A percentile compares a stretch with the other conserved stretches of the same genome.
phyloP scores from a whole-genome alignment of 2,888 invertebrate genomes.

The Morpho achilles region DNA sequence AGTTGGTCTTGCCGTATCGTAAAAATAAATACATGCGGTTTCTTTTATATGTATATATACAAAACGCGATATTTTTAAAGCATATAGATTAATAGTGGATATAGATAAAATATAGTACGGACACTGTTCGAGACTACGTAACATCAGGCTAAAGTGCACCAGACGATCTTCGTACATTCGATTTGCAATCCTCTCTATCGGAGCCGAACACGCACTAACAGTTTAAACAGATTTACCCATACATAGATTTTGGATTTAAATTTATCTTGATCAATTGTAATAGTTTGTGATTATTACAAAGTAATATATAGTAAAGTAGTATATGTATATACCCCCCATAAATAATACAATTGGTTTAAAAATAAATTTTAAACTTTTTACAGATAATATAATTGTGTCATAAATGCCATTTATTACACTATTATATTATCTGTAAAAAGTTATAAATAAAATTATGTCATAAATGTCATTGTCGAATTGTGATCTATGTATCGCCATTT shows the following conservation, averaged over 20 bases:
- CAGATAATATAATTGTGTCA: slow-evolving; percentile 59
- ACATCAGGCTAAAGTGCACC: slow-evolving; percentile 47
- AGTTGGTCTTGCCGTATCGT: too few species aligned
- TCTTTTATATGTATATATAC: too few species aligned
- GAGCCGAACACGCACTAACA: slow-evolving; percentile 45
- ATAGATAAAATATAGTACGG: too few species aligned
- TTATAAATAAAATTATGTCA: too few species aligned
- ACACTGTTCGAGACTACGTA: slow-evolving; percentile 27
- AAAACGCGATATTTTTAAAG: too few species aligned
- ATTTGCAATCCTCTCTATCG: slow-evolving; percentile 66
- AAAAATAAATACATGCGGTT: too few species aligned
- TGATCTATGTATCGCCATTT: slow-evolving; percentile 75
- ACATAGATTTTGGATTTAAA: slow-evolving; percentile 13
- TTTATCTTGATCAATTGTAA: background rate
- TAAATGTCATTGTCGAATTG: slow-evolving; percentile 76
- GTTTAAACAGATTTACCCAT: slow-evolving; percentile 39
- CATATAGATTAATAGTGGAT: too few species aligned
- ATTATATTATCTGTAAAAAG: too few species aligned
- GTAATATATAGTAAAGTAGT: too few species aligned
- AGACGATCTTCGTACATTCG: slow-evolving; percentile 39
- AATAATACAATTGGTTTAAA: background rate
- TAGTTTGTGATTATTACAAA: too few species aligned
- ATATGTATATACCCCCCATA: too few species aligned
- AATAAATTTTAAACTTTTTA: slow-evolving; percentile 12
- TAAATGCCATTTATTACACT: slow-evolving; percentile 75